Evolutionary conservation across 2,888 invertebrate genomes (phyloP).

Genomic region (Plagodis dolabraria): DNA sequence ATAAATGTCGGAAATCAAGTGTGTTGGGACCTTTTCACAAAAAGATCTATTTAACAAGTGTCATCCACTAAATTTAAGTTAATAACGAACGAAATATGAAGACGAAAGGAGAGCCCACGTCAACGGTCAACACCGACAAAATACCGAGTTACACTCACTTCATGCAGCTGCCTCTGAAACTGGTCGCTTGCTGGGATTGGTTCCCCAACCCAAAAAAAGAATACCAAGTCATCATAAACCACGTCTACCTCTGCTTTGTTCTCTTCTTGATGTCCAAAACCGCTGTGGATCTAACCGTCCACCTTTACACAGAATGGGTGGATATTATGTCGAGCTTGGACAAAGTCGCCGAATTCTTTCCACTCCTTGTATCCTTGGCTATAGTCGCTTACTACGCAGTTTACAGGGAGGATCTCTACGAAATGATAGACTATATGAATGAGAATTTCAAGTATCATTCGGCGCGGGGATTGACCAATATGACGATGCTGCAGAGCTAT

Average conservation of each 20-base stretch:
- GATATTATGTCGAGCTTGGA: conserved; percentile 66
- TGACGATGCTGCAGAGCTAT: conserved; percentile 69
- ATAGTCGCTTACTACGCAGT: conserved; percentile 66
- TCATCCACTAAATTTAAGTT: conserved; percentile 1
- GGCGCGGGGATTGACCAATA: conserved; percentile 69
- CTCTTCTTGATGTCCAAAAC: conserved; percentile 56
- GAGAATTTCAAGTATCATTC: conserved; percentile 67
- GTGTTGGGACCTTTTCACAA: conserved; percentile 1
- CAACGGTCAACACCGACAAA: conserved; percentile 37
- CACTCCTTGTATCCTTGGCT: conserved; percentile 57
- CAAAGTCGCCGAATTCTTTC: conserved; percentile 66
- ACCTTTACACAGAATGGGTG: conserved; percentile 65
- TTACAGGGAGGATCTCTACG: conserved; percentile 58
- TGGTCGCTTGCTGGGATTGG: conserved; percentile 73
- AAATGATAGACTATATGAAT: conserved; percentile 61
- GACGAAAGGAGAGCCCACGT: conserved; percentile 10
- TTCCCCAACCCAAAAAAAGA: conserved; percentile 48
- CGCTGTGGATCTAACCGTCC: conserved; percentile 50
- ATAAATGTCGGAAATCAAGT: background rate
- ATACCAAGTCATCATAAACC: conserved; percentile 53
- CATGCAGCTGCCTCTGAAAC: conserved; percentile 59
- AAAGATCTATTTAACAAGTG: conserved; percentile 1
- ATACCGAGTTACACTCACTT: conserved; percentile 58
- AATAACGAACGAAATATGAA: conserved; percentile 12
- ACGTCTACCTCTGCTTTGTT: conserved; percentile 59